These are phyloP conservation scores for Polydrusus pterygomalis DNA, from an alignment of 2,888 invertebrate genomes.

Conservation along the genomic window DNA sequence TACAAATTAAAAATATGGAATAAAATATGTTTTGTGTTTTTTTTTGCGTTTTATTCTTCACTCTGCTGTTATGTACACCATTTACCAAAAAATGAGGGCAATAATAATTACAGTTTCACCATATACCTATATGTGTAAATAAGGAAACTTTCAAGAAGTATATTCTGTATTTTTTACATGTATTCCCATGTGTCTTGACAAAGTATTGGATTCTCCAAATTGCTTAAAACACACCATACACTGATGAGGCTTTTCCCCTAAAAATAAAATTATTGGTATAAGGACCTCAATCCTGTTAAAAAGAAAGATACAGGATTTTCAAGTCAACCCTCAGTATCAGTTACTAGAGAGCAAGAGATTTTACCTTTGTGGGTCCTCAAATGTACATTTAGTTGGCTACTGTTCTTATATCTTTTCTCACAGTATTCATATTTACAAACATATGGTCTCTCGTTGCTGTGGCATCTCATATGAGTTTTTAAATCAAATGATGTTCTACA, in stretches of 20 bases:
- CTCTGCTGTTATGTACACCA: no score
- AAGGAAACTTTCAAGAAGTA: not conserved
- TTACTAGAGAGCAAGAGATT: not conserved
- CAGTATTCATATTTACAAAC: conserved; percentile 62
- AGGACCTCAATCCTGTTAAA: no score
- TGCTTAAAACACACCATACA: conserved; percentile 61
- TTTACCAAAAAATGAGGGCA: no score
- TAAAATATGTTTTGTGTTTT: conserved; percentile 15
- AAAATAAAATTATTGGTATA: conserved; percentile 18
- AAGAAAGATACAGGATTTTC: no score
- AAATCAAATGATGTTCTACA: conserved; percentile 61
- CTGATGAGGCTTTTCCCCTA: conserved; percentile 63
- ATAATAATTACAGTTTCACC: no score
- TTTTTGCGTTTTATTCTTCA: conserved; percentile 6
- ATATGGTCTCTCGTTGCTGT: conserved; percentile 63
- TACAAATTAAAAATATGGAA: conserved; percentile 10
- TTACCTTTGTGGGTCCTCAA: conserved; percentile 63
- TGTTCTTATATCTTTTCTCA: conserved; percentile 62
- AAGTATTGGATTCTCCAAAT: conserved; percentile 61
- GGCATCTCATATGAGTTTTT: conserved; percentile 61
- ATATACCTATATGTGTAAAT: no score
- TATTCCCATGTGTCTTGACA: conserved; percentile 59
- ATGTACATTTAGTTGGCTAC: conserved; percentile 62
- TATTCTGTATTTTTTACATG: conserved; percentile 29
- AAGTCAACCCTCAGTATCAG: not conserved